Evolutionary conservation across 2,797 vertebrate species (phyloP).

Genomic region (Nannoperca australis): DNA sequence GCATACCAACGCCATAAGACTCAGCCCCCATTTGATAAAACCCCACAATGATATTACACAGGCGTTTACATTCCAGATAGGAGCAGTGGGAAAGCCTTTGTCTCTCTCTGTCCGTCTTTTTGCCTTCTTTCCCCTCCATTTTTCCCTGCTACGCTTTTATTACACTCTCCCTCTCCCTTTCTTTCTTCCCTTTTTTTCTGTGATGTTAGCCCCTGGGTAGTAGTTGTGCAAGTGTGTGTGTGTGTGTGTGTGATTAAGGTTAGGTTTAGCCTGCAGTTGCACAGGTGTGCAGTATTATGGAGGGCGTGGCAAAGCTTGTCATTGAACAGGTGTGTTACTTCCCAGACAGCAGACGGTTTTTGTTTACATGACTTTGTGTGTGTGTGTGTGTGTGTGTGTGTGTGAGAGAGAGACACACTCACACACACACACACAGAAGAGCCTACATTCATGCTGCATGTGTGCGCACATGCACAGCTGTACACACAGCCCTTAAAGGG

Average conservation of each 20-base stretch:
- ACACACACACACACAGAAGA: constrained; percentile 54
- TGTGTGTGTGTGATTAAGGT: constrained; percentile 66
- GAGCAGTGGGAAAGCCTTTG: constrained; percentile 77
- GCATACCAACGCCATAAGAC: constrained; percentile 75
- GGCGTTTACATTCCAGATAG: constrained; percentile 80
- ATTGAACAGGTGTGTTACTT: constrained; percentile 83
- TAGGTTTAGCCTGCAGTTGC: constrained; percentile 76
- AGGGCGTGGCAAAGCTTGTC: constrained; percentile 81
- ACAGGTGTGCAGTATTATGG: constrained; percentile 82
- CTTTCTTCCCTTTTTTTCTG: constrained; percentile 54
- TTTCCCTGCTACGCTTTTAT: constrained; percentile 58
- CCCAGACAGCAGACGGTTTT: constrained; percentile 78
- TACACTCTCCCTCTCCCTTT: constrained; percentile 43
- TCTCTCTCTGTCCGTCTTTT: constrained; percentile 60
- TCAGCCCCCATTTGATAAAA: constrained; percentile 74
- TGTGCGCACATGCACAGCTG: constrained; percentile 49
- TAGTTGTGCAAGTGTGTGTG: constrained; percentile 52
- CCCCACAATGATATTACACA: constrained; percentile 78
- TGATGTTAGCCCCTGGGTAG: constrained; percentile 74
- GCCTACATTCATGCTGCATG: constrained; percentile 51
- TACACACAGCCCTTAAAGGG: constrained; percentile 32
- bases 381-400: constrained; percentile 55
- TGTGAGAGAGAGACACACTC: no score
- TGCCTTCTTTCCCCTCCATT: constrained; percentile 46
- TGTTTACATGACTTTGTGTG: constrained; percentile 73